phyloP scores from a whole-genome alignment of 2,113 vertebrate genomes.

The Beaufortia kweichowensis region DNA sequence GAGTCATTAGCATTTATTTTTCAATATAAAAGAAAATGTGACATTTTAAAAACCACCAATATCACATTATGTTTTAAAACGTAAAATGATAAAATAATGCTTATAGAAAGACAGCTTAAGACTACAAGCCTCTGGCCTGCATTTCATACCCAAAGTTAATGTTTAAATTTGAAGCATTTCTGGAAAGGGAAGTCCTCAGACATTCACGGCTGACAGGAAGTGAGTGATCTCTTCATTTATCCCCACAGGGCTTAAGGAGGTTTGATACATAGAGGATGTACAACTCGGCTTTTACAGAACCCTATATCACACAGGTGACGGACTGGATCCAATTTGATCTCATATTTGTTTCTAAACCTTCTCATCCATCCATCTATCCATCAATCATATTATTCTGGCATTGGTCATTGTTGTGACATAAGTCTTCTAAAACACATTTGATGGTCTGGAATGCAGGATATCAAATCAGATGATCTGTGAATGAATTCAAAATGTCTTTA shows the following conservation, averaged over 20 bases:
- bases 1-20: too few species aligned
- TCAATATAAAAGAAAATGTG: too few species aligned
- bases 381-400: neutral
- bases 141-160: constrained; percentile 25
- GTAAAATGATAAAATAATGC: neutral
- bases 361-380: constrained; percentile 1
- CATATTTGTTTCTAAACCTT: neutral
- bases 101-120: too few species aligned
- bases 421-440: neutral
- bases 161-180: constrained; percentile 27
- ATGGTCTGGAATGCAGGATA: neutral
- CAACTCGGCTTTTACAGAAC: constrained; percentile 4
- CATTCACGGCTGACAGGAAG: constrained; percentile 26
- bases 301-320: neutral
- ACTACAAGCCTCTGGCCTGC: neutral
- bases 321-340: constrained; percentile 1
- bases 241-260: constrained; percentile 8
- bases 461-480: neutral
- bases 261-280: constrained; percentile 21
- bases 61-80: too few species aligned
- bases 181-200: neutral
- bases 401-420: neutral
- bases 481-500: neutral
- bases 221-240: constrained; percentile 32
- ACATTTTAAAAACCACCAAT: too few species aligned